Evolutionary conservation across 2,113 vertebrate genomes (phyloP), one percentile per base, ranked within the genome.

Genomic region (Oncorhynchus mykiss): DNA sequence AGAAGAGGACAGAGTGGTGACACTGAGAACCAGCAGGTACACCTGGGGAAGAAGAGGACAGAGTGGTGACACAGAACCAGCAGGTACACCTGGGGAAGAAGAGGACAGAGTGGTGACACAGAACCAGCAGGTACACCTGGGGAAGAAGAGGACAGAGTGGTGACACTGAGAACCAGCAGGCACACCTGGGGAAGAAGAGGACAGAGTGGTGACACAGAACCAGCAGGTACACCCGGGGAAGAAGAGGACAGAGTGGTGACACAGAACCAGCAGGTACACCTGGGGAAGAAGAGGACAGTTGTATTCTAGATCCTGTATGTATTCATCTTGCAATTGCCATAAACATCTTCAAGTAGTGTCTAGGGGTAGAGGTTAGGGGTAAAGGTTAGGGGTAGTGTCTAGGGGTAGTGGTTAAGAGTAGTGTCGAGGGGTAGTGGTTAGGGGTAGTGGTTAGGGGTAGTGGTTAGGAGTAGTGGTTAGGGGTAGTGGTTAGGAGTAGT

Each of bases 401-500:
- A 27, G 27, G 2, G 27, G 27, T 27, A 27, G 27, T 3, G 27
- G 27, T 27, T 27, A 27, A 0, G 27, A 0, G 27, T 27, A 27
- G 27, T 27, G 27, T 2, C 2, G 2, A 27, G 3, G 27, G 27
- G 27, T 27, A 27, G 27, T 27, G 27, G 3, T 3, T 3, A 27
- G 27, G 3, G 3, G 3, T 27, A 27, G 27, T 27, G 27, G 0
- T 0, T 27, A 27, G 3, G 2, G 3, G 27, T 27, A 27, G 27
- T 27, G 27, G 3, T 3, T 27, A 27, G 0, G 3, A 0, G 27
- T 27, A 27, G 27, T 27, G 27, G 0, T 0, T 3, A 27, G 2
- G 2, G 2, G 27, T 27, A 27, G 27, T 27, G 3, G 27, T 27
- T 27, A 27, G 27, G 27, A 0, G 27, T 27, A 27, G 27, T 27